Evolutionary conservation across 2,888 invertebrate genomes (phyloP).

Genomic region (Dorcus hopei): DNA sequence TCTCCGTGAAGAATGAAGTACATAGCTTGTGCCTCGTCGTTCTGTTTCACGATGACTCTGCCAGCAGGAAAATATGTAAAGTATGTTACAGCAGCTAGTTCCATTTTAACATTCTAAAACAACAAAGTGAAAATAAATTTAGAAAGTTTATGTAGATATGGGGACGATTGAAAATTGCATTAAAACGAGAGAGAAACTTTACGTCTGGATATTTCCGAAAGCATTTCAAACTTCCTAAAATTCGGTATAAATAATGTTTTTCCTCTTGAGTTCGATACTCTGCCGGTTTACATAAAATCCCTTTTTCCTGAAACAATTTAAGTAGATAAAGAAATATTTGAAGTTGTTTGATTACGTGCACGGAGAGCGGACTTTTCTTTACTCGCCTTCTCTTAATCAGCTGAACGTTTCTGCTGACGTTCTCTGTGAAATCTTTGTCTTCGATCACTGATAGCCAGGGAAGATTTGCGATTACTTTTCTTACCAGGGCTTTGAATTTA

Average conservation of each 20-base stretch:
- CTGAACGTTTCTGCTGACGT: conserved; percentile 56
- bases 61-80: conserved; percentile 61
- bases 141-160: no score
- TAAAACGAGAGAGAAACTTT: conserved; percentile 21
- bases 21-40: conserved; percentile 57
- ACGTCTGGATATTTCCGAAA: conserved; percentile 61
- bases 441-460: conserved; percentile 56
- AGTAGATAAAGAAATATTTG: neutral
- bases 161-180: neutral
- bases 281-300: conserved; percentile 56
- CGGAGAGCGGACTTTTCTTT: conserved; percentile 32
- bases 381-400: conserved; percentile 36
- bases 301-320: conserved; percentile 54
- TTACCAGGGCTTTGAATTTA: conserved; percentile 56
- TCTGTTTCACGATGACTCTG: conserved; percentile 60
- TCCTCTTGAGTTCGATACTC: conserved; percentile 58
- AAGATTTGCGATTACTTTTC: conserved; percentile 56
- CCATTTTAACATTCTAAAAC: conserved; percentile 56
- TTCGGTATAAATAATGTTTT: conserved; percentile 55
- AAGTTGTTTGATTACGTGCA: conserved; percentile 13
- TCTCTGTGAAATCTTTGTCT: conserved; percentile 48
- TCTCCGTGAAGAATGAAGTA: conserved; percentile 66
- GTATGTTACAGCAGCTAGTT: conserved; percentile 59
- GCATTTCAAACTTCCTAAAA: conserved; percentile 62
- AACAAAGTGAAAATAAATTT: neutral